These are phyloP conservation scores for Scomber japonicus DNA, from an alignment of 2,113 vertebrate species.

Conservation along the genomic window DNA sequence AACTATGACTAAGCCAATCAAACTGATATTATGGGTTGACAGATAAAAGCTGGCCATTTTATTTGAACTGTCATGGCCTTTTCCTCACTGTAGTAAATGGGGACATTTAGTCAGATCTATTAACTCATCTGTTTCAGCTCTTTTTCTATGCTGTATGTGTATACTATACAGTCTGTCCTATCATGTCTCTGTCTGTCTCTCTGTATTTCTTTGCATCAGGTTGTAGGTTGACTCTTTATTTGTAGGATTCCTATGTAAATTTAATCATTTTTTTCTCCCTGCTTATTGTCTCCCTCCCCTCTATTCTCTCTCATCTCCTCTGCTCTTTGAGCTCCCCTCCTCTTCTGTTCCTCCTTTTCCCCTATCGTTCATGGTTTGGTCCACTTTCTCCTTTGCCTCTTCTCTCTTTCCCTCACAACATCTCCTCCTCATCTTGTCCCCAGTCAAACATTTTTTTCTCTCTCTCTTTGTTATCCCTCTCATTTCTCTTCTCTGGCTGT, in stretches of 20 bases:
- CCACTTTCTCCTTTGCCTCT: constrained; percentile 12
- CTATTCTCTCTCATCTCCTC: constrained; percentile 60
- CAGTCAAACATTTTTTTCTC: neutral
- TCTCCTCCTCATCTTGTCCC: constrained; percentile 4
- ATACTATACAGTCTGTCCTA: neutral
- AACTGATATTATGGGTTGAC: too few species aligned
- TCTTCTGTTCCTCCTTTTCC: neutral
- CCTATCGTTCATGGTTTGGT: neutral
- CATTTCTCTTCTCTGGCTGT: constrained; percentile 17
- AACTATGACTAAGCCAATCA: too few species aligned
- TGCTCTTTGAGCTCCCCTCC: constrained; percentile 38
- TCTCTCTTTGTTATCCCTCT: constrained; percentile 18
- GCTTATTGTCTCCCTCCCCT: constrained; percentile 52
- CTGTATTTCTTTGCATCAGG: constrained; percentile 18
- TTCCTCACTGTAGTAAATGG: neutral
- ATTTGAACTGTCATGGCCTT: neutral
- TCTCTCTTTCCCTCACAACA: neutral
- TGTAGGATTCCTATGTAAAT: constrained; percentile 67
- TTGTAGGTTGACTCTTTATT: constrained; percentile 37
- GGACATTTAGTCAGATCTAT: neutral
- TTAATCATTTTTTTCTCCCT: constrained; percentile 64
- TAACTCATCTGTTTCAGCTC: neutral
- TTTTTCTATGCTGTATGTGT: neutral
- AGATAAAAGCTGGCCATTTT: too few species aligned
- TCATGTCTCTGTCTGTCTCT: neutral